Base-by-base conservation (phyloP, 2,797 vertebrate genomes). In the Knipowitschia caucasica region DNA sequence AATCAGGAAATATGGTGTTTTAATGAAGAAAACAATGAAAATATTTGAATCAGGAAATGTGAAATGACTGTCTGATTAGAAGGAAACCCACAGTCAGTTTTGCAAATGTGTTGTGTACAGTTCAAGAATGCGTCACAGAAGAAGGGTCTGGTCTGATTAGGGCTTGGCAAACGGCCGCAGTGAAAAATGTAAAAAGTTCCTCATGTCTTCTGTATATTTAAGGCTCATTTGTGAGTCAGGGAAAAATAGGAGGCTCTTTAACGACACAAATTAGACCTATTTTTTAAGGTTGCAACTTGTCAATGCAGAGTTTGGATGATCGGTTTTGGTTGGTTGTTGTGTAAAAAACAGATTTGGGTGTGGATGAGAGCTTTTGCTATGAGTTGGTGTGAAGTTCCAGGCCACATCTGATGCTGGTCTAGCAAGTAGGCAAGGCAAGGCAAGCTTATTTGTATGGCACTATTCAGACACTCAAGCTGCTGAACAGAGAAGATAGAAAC, bases 31-130 rank as follows among this genome's bases (percentile, higher is more conserved):
- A 62, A 54, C 49, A 38, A 61, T 20, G n/a, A 5, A 8, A 26
- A 51, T 23, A 43, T 39, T 49, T 57, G 20, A 27, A 18, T 14
- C 51, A 56, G 60, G 52, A 56, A 59, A 59, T 29, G 35, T 57
- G 11, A 57, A 43, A 69, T 25, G 50, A 35, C 26, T 29, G 21
- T 2, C 18, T 40, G 31, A 63, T 72, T 60, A 60, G 15, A 33
- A 17, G 35, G 54, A 42, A 50, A 62, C 59, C 20, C 7, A 29
- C 8, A 27, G 43, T 56, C 15, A 11, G 52, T 58, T 25, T 18
- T 14, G 15, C 27, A 55, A 27, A 27, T 29, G 33, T 44, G 57
- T 17, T 12, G 21, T n/a, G 11, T 7, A 39, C 15, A 36, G 24
- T 26, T 39, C 20, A 21, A 17, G 14, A 4, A 23, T 46, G 42